Conservation (phyloP, 2,113 vertebrate species). For the Rhea americana region DNA sequence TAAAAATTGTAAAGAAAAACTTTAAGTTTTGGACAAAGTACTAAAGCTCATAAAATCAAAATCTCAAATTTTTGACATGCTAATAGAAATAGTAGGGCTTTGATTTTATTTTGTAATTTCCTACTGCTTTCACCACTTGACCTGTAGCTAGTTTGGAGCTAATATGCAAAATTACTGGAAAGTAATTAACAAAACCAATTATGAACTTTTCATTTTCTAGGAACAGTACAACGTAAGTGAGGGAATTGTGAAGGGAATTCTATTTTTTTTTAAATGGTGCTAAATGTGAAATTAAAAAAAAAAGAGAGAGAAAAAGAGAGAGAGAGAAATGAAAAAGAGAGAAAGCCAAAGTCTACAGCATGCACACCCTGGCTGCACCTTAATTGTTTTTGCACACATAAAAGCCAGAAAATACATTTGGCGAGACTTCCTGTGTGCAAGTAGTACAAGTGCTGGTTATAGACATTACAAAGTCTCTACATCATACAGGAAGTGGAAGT, state of each 20-base stretch:
- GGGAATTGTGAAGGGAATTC: neutral
- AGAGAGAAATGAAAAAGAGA: neutral
- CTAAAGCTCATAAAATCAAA: neutral
- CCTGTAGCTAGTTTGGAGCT: neutral
- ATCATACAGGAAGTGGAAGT: conserved; percentile 14
- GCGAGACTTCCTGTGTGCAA: neutral
- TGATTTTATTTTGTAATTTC: neutral
- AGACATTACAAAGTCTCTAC: neutral
- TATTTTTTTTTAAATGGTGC: neutral
- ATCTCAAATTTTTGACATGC: neutral
- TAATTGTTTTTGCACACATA: neutral
- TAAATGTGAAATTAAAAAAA: neutral
- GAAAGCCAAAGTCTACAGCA: neutral
- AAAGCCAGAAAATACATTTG: neutral
- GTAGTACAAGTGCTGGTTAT: neutral
- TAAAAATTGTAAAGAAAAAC: neutral
- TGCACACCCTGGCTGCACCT: neutral
- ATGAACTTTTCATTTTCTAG: neutral
- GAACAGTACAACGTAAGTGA: neutral
- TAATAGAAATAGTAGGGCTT: neutral
- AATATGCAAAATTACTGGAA: neutral
- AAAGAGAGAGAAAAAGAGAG: neutral
- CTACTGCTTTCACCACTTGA: neutral
- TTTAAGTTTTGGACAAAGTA: neutral
- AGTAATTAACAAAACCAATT: neutral